phyloP scores from a whole-genome alignment of 2,797 vertebrate species.

The Spinus olivaceus region DNA sequence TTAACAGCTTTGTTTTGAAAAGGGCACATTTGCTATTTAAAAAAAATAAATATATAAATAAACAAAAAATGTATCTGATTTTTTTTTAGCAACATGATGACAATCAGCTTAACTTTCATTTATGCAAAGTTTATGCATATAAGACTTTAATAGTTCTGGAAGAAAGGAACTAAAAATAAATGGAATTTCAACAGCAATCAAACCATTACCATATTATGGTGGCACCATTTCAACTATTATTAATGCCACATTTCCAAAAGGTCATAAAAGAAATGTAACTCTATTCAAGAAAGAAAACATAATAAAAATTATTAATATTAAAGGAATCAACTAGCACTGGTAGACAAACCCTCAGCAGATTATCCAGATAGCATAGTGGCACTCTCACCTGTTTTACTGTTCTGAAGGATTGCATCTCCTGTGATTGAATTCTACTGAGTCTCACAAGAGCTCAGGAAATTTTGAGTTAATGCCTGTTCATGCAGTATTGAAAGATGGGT shows the following conservation, averaged over 20 bases:
- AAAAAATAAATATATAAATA: not conserved
- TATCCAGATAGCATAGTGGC: not conserved
- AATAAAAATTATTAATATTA: not conserved
- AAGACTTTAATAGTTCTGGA: not conserved
- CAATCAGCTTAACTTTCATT: constrained; percentile 33
- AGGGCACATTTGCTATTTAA: not conserved
- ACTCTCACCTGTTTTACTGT: not conserved
- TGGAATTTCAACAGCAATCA: not conserved
- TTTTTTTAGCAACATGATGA: not conserved
- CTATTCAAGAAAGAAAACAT: not conserved
- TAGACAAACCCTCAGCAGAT: not conserved
- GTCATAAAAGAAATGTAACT: not conserved
- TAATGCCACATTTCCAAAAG: not conserved
- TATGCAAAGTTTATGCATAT: constrained; percentile 4
- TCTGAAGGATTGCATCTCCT: not conserved
- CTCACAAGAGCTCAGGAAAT: not conserved
- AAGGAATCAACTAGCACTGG: not conserved
- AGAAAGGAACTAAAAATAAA: constrained; percentile 38
- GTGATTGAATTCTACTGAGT: not conserved
- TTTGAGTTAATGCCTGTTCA: not conserved
- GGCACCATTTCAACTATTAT: not conserved
- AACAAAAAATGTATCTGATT: not conserved
- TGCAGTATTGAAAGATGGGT: not conserved
- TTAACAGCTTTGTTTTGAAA: not conserved
- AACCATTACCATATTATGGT: not conserved